These are phyloP conservation scores for Aleiodes sp. DNA, from an alignment of 1,140 invertebrate species.

Conservation along the genomic window DNA sequence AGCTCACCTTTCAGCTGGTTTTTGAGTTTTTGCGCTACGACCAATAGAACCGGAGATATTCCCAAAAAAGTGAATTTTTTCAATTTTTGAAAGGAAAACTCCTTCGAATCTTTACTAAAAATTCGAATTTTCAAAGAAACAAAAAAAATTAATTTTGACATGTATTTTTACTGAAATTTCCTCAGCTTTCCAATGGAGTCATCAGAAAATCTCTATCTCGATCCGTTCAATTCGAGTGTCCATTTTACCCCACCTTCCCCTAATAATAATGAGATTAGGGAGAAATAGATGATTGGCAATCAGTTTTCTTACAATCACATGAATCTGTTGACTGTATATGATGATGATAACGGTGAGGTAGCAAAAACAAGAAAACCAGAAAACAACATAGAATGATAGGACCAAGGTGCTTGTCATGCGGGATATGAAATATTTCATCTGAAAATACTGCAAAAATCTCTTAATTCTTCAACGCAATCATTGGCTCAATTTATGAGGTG, in stretches of 20 bases:
- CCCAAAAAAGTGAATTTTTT: too few relatives aligned
- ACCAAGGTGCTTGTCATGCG: slow-evolving; percentile 47
- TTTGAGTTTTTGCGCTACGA: too few relatives aligned
- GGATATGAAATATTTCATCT: slow-evolving; percentile 45
- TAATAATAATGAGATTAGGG: too few relatives aligned
- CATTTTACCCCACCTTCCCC: too few relatives aligned
- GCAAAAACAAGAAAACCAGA: slow-evolving; percentile 58
- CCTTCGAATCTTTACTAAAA: neutral
- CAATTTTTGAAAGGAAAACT: neutral
- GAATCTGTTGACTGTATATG: slow-evolving; percentile 38
- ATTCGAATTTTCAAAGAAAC: neutral
- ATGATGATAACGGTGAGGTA: slow-evolving; percentile 50
- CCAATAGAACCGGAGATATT: too few relatives aligned
- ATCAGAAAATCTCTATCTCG: neutral
- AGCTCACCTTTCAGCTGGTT: too few relatives aligned
- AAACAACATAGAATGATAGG: slow-evolving; percentile 52
- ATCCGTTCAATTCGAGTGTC: too few relatives aligned
- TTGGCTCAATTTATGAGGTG: neutral
- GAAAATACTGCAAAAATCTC: slow-evolving; percentile 48
- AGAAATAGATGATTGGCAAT: too few relatives aligned
- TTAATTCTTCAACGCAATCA: neutral
- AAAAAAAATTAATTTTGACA: slow-evolving; percentile 10
- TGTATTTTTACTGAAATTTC: slow-evolving; percentile 34
- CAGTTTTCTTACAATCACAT: too few relatives aligned
- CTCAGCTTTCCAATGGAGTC: neutral